Base-by-base conservation (phyloP, 2,113 vertebrate species). In the Pangasianodon hypophthalmus region DNA sequence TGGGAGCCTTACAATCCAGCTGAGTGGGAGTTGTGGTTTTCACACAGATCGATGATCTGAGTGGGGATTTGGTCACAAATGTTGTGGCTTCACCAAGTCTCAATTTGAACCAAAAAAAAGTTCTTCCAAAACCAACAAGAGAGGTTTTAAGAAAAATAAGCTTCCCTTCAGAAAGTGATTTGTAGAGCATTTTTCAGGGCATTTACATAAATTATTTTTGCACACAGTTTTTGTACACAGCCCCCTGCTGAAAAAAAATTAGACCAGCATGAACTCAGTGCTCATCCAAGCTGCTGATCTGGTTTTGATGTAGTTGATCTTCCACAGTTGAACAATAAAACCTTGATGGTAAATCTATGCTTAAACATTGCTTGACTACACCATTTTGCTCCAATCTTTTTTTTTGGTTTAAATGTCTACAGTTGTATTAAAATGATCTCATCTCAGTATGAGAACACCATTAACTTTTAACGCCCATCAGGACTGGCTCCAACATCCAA, bases 1-100 rank as follows among this genome's bases (percentile, higher is more conserved):
- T 26, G 32, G 82, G 54, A 84, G 54, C 32, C 54, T n/a, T 84
- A 37, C 82, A 84, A 13, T 60, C 82, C 82, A 84, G 19, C 82
- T 60, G 32, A 84, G 54, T 60, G 32, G 82, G 82, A 60, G 80
- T 83, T 83, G 80, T 83, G 82, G 54, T 26, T 84, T 41, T 58
- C 26, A 24, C 54, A 24, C n/a, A 58, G 32, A 58, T 84, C 37
- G 11, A 14, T 41, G 82, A 60, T 41, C 82, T 60, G 19, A 60
- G 32, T 26, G 37, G 54, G 54, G 82, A 84, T 84, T 44, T 4
- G 4, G 32, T 60, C 54, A 84, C 82, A 60, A 84, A 60, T 60
- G 37, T 26, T 84, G 32, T 26, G 21, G 82, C 56, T 60, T 60
- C 10, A 60, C 37, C 9, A 1, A 84, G 79, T 54, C 24, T 79